Evolutionary conservation across 2,888 invertebrate species (phyloP), one percentile per base, ranked within the genome.

Genomic region (Noctua janthe): DNA sequence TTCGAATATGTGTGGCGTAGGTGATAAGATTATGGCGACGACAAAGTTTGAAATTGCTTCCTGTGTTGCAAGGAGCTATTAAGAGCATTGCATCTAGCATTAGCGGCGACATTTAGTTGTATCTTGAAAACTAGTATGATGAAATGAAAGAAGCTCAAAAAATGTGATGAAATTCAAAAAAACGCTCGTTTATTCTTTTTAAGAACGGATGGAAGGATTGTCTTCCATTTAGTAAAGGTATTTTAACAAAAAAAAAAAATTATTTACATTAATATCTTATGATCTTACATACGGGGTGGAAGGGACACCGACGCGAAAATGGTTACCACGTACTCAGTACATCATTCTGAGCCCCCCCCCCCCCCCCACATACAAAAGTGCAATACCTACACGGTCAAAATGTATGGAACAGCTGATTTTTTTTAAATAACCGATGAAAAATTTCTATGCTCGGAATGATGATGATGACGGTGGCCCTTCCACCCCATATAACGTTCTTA

Each of bases 1-100:
- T 82, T 80, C 69, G 76, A 79, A 84, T 82, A 85, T 51, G 74
- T 86, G 74, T 90, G 92, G 91, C 87, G 39, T 71, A 90, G 89
- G 86, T 86, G 13, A 76, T 83, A 72, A 81, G 70, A 54, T 73
- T 69, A n/a, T 69, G 74, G 80, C 86, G 84, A 49, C 56, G 81
- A 29, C 17, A 59, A 82, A 83, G 81, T 74, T 77, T 66, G 0
- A 29, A 64, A 76, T 73, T 69, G n/a, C 39, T 67, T 71, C 11
- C 15, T 84, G 59, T 66, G 23, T 66, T 39, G n/a, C 23, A 51
- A 59, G n/a, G 73, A 72, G 47, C 49, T 80, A 66, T 35, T 64
- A 72, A 29, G 10, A 10, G 49, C n/a, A 82, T 71, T 11, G 6
- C 20, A 49, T 76, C 39, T 76, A 49, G 62, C 20, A 56, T 17